A percentile compares a stretch with the other conserved stretches of the same genome.
These are phyloP conservation scores for Drosophila siamana DNA, from an alignment of 2,888 invertebrate genomes.

Conservation along the genomic window DNA sequence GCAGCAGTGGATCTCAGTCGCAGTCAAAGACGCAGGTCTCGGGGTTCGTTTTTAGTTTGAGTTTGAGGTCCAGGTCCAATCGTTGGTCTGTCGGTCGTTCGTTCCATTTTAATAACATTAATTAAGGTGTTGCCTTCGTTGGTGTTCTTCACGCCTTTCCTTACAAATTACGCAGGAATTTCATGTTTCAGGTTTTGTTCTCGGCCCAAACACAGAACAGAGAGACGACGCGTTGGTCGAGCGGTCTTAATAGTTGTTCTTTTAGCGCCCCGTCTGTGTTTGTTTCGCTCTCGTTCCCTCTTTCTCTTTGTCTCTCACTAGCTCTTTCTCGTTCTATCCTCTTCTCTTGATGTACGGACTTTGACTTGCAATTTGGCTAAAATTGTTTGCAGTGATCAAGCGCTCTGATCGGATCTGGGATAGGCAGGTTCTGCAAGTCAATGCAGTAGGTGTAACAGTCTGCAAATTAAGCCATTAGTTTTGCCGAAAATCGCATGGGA, in stretches of 20 bases:
- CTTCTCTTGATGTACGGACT: conserved; percentile 15
- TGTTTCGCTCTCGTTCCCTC: conserved; percentile 5
- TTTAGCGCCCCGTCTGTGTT: conserved; percentile 68
- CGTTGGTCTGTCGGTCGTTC: conserved; percentile 73
- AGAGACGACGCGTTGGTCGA: conserved; percentile 50
- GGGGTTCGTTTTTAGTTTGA: conserved; percentile 43
- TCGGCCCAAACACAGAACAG: conserved; percentile 44
- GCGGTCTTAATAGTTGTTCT: conserved; percentile 77
- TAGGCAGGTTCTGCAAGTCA: conserved; percentile 37
- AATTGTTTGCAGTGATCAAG: conserved; percentile 75
- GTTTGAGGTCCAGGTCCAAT: conserved; percentile 65
- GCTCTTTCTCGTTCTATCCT: conserved; percentile 2
- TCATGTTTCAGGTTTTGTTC: conserved; percentile 83
- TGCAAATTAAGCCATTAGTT: conserved; percentile 82
- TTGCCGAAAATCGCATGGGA: conserved; percentile 38
- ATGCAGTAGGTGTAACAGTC: conserved; percentile 60
- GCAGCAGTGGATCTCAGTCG: conserved; percentile 43
- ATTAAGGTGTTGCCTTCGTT: conserved; percentile 86
- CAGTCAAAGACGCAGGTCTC: conserved; percentile 2
- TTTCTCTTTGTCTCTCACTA: conserved; percentile 12
- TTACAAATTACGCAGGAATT: conserved; percentile 86
- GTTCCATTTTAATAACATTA: conserved; percentile 85
- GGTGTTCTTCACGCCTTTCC: conserved; percentile 86
- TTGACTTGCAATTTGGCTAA: conserved; percentile 82
- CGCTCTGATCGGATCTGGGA: conserved; percentile 50